phyloP scores from a whole-genome alignment of 1,140 invertebrate species.

The Xylocopa sonorina region DNA sequence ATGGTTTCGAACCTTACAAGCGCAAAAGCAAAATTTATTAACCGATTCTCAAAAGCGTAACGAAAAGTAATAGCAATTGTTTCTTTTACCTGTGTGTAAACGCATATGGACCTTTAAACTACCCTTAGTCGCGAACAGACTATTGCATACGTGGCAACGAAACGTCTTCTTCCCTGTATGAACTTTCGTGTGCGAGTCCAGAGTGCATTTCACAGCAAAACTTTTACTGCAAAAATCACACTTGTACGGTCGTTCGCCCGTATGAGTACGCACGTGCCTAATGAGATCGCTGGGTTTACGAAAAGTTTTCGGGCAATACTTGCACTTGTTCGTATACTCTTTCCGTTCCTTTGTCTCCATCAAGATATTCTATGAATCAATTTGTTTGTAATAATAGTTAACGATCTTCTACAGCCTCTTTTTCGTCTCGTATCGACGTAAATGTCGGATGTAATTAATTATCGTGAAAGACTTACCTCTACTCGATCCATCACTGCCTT shows the following conservation, averaged over 20 bases:
- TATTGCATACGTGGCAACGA: constrained; percentile 84
- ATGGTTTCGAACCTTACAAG: constrained; percentile 85
- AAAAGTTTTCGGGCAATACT: constrained; percentile 83
- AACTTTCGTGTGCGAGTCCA: constrained; percentile 84
- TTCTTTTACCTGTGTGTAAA: constrained; percentile 83
- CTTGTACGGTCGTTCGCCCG: constrained; percentile 86
- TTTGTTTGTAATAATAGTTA: neutral
- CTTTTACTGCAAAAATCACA: constrained; percentile 86
- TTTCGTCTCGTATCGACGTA: too few species aligned
- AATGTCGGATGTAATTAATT: too few species aligned
- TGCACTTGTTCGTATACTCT: constrained; percentile 82
- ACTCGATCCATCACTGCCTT: constrained; percentile 67
- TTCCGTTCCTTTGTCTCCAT: constrained; percentile 59
- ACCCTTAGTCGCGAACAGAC: constrained; percentile 84
- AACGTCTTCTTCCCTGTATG: constrained; percentile 84
- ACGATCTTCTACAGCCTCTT: neutral
- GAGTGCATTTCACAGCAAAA: constrained; percentile 87
- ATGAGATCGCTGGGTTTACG: constrained; percentile 82
- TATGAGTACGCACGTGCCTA: constrained; percentile 84
- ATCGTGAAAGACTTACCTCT: constrained; percentile 50
- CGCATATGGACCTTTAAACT: constrained; percentile 89
- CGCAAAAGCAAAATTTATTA: neutral
- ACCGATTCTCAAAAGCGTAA: neutral
- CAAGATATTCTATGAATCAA: neutral
- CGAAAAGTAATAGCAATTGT: neutral